phyloP scores from a whole-genome alignment of 2,888 invertebrate genomes.

The Nemotelus nigrinus region DNA sequence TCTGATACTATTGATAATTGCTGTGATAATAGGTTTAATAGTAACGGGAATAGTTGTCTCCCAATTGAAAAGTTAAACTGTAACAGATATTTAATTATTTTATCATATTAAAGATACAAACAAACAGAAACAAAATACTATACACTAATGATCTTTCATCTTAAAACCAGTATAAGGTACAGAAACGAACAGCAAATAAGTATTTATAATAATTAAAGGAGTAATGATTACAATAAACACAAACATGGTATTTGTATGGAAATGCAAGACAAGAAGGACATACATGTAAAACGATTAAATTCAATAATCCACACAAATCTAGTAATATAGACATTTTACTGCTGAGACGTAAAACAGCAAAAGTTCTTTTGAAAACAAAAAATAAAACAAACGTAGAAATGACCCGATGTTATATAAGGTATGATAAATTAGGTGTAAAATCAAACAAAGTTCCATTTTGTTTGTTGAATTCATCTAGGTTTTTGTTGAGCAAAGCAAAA shows the following conservation, averaged over 20 bases:
- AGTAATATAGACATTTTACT: background rate
- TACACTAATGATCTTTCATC: slow-evolving; percentile 31
- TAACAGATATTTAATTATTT: slow-evolving; percentile 40
- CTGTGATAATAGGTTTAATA: slow-evolving; percentile 72
- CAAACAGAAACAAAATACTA: slow-evolving; percentile 21
- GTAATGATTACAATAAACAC: slow-evolving; percentile 3
- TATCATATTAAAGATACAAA: slow-evolving; percentile 34
- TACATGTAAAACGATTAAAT: background rate
- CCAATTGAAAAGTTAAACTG: slow-evolving; percentile 67
- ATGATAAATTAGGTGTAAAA: background rate
- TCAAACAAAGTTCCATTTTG: background rate
- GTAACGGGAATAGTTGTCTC: slow-evolving; percentile 75
- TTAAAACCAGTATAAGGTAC: slow-evolving; percentile 29
- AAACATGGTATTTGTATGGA: slow-evolving; percentile 15
- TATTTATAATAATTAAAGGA: slow-evolving; percentile 25
- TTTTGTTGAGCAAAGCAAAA: background rate
- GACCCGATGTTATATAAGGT: background rate
- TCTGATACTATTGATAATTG: slow-evolving; percentile 75
- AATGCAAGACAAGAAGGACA: slow-evolving; percentile 1
- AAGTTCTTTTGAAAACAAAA: background rate
- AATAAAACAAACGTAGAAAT: background rate
- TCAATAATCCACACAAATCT: background rate
- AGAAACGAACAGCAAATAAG: slow-evolving; percentile 27
- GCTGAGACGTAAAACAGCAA: background rate
- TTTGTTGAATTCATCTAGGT: background rate